Evolutionary conservation across 2,888 invertebrate genomes (phyloP).

Genomic region (Elmis aenea): DNA sequence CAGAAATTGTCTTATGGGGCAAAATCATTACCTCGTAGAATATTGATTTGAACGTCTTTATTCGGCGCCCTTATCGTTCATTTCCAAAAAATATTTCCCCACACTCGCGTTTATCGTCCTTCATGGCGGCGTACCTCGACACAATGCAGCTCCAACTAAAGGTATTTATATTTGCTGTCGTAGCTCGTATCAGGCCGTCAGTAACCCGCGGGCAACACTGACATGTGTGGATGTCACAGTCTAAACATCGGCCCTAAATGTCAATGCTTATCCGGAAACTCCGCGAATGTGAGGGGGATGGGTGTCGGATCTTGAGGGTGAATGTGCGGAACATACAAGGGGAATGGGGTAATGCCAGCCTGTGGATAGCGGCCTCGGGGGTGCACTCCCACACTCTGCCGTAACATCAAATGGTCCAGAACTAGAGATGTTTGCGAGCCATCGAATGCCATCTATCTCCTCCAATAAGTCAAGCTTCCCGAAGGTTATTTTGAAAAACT

Average conservation of each 20-base stretch:
- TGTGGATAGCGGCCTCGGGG: slow-evolving; percentile 26
- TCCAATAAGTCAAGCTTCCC: no score
- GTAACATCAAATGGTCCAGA: slow-evolving; percentile 29
- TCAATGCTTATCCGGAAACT: slow-evolving; percentile 37
- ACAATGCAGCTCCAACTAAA: slow-evolving; percentile 25
- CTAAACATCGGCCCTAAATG: slow-evolving; percentile 40
- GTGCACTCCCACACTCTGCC: slow-evolving; percentile 26
- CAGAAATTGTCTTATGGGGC: no score
- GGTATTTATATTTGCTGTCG: slow-evolving; percentile 35
- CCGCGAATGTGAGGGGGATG: slow-evolving; percentile 25
- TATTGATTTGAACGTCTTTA: no score
- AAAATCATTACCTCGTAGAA: no score
- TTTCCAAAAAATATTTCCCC: slow-evolving; percentile 18
- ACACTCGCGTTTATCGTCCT: slow-evolving; percentile 20
- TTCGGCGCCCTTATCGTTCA: no score
- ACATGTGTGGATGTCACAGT: slow-evolving; percentile 36
- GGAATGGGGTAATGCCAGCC: slow-evolving; percentile 30
- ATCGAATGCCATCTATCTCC: no score
- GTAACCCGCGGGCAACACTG: slow-evolving; percentile 24
- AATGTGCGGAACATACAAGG: slow-evolving; percentile 19
- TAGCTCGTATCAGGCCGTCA: slow-evolving; percentile 28
- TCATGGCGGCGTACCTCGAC: slow-evolving; percentile 20
- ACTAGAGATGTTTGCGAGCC: slow-evolving; percentile 21
- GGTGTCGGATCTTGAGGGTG: slow-evolving; percentile 22
- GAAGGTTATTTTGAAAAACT: no score